A percentile compares a stretch with the other conserved stretches of the same genome.
These are phyloP conservation scores for Bovichtus variegatus DNA, from an alignment of 2,797 vertebrate species.

Conservation along the genomic window DNA sequence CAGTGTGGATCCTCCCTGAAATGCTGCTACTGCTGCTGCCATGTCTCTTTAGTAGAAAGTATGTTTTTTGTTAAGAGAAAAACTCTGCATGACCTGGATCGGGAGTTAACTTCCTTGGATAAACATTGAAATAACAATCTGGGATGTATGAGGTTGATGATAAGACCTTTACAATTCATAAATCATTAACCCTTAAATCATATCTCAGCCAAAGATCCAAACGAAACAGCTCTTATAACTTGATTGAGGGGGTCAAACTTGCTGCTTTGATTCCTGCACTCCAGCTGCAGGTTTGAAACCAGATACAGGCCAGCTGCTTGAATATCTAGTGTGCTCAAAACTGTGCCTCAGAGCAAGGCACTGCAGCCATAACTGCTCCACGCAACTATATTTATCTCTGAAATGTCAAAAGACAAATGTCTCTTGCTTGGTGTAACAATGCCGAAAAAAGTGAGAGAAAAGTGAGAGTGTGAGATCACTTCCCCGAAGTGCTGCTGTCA, in stretches of 20 bases:
- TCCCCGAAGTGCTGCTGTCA: not conserved
- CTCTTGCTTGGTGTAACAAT: not conserved
- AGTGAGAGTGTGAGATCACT: slow-evolving; percentile 16
- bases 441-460: slow-evolving; percentile 11
- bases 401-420: slow-evolving; percentile 29
- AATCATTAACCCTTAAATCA: slow-evolving; percentile 34
- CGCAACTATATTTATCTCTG: slow-evolving; percentile 34
- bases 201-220: not conserved
- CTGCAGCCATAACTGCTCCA: not conserved
- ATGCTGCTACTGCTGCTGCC: not conserved
- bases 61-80: not conserved
- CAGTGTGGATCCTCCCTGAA: not conserved
- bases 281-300: slow-evolving; percentile 41
- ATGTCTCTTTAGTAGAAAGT: not conserved
- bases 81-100: not conserved
- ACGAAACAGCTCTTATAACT: not conserved
- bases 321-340: not conserved
- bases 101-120: slow-evolving; percentile 9
- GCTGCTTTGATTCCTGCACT: not conserved
- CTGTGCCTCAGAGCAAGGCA: slow-evolving; percentile 43
- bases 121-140: slow-evolving; percentile 26
- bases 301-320: slow-evolving; percentile 19
- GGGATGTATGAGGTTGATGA: not conserved
- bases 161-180: slow-evolving; percentile 13
- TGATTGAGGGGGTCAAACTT: not conserved